Evolutionary conservation across 2,888 invertebrate species (phyloP).

Genomic region (Synergus umbraculus): DNA sequence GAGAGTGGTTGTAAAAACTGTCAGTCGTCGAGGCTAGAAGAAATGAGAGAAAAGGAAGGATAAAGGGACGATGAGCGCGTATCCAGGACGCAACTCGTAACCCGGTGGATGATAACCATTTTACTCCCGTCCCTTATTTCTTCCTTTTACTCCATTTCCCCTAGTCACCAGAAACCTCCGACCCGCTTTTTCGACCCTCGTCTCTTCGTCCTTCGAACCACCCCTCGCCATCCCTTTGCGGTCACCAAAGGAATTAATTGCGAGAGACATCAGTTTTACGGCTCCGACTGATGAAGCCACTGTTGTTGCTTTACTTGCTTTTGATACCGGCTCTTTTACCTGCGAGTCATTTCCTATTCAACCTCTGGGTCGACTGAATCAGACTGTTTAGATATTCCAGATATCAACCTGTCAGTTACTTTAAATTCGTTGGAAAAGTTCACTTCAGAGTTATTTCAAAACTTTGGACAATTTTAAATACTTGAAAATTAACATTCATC

Average conservation of each 20-base stretch:
- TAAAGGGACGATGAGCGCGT: constrained; percentile 49
- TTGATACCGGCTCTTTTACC: constrained; percentile 10
- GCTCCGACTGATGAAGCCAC: neutral
- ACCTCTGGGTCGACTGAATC: neutral
- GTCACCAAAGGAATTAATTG: constrained; percentile 10
- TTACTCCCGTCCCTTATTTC: constrained; percentile 62
- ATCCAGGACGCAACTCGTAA: constrained; percentile 61
- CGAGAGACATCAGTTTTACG: neutral
- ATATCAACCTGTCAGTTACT: neutral
- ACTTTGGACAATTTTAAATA: neutral
- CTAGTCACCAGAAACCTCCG: neutral
- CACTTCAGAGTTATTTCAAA: neutral
- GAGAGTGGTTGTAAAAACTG: constrained; percentile 37
- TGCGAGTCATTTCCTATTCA: neutral
- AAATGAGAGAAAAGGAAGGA: constrained; percentile 45
- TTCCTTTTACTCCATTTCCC: constrained; percentile 40
- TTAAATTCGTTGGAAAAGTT: neutral
- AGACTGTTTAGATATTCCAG: neutral
- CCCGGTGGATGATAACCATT: constrained; percentile 67
- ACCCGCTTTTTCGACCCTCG: neutral
- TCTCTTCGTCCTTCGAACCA: neutral
- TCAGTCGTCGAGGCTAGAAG: neutral
- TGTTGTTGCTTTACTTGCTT: neutral
- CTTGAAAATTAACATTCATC: neutral
- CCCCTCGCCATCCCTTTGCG: neutral